Base-by-base conservation (phyloP, 2,888 invertebrate species). In the Pseudanteris insignis region DNA sequence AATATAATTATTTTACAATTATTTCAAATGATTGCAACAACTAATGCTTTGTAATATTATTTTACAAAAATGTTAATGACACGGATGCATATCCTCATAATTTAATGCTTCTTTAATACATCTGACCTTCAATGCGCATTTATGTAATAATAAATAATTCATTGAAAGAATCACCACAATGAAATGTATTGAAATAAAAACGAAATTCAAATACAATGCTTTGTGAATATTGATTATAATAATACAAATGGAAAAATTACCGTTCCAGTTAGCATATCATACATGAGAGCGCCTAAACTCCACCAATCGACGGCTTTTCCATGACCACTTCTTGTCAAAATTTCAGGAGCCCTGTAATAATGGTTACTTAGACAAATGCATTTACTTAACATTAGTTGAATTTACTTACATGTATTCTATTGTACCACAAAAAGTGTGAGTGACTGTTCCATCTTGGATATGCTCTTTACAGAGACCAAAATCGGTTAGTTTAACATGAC, bases 241-340 rank as follows among this genome's bases (percentile, higher is more conserved):
- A n/a, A n/a, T n/a, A n/a, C n/a, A n/a, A n/a, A n/a, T n/a, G n/a
- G n/a, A 18, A 18, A 18, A 30, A 30, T 83, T 84, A 93, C 93
- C 82, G 93, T 91, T 71, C 97, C 97, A 72, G 97, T 97, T 60
- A 99, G 84, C 99, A 99, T 99, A 77, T 99, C 99, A 80, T 92
- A 99, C 91, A 96, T 94, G 62, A 99, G 85, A 63, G 98, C 97
- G 68, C 99, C 99, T 63, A 99, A 85, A 74, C 95, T 96, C 99
- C 99, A 99, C 99, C 99, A 99, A 82, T 99, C 99, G 0, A 98
- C 98, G 29, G 97, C 96, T 85, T 96, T 97, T 9, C 96, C 97
- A 83, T 99, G 99, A 21, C 99, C 99, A 81, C 91, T 92, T 77
- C 98, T 86, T 62, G 94, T 94, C 74, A 99, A 84, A 76, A 99